Conservation (phyloP, 2,888 invertebrate genomes). For the Agonopterix subpropinquella region DNA sequence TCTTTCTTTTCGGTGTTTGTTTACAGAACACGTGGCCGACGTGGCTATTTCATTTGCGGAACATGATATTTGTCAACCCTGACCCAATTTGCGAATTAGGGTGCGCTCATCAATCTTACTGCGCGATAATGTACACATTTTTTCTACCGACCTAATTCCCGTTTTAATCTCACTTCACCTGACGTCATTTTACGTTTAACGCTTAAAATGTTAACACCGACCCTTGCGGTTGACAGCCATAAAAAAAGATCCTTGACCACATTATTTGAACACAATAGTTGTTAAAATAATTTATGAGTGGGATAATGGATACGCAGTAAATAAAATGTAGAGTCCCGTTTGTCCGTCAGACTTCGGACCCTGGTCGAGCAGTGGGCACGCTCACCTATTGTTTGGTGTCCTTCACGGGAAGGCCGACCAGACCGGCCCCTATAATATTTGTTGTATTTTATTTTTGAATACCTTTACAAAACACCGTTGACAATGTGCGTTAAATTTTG, state of each 20-base stretch:
- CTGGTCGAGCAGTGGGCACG: slow-evolving; percentile 23
- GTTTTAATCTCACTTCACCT: slow-evolving; percentile 7
- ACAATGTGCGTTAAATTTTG: slow-evolving; percentile 8
- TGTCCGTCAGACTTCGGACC: slow-evolving; percentile 18
- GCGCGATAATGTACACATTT: not conserved
- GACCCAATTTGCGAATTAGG: slow-evolving; percentile 4
- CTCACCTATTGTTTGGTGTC: slow-evolving; percentile 51
- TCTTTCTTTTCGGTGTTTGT: slow-evolving; percentile 22
- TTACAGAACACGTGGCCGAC: slow-evolving; percentile 17
- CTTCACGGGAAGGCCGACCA: slow-evolving; percentile 53
- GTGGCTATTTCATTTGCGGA: slow-evolving; percentile 16
- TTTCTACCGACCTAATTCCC: slow-evolving; percentile 4
- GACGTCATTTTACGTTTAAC: slow-evolving; percentile 3
- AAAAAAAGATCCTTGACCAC: slow-evolving; percentile 38
- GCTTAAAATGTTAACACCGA: slow-evolving; percentile 16
- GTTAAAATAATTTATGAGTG: slow-evolving; percentile 48
- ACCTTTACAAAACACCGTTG: slow-evolving; percentile 21
- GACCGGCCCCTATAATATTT: slow-evolving; percentile 31
- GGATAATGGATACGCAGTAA: slow-evolving; percentile 32
- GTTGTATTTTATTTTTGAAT: slow-evolving; percentile 17
- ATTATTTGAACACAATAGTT: slow-evolving; percentile 32
- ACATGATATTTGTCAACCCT: slow-evolving; percentile 7
- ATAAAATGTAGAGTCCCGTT: slow-evolving; percentile 42
- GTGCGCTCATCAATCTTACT: not conserved
- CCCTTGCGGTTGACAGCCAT: slow-evolving; percentile 31